A percentile compares a stretch with the other conserved stretches of the same genome.
Evolutionary conservation across 1,140 invertebrate genomes (phyloP).

Genomic region (Odontomachus brunneus): DNA sequence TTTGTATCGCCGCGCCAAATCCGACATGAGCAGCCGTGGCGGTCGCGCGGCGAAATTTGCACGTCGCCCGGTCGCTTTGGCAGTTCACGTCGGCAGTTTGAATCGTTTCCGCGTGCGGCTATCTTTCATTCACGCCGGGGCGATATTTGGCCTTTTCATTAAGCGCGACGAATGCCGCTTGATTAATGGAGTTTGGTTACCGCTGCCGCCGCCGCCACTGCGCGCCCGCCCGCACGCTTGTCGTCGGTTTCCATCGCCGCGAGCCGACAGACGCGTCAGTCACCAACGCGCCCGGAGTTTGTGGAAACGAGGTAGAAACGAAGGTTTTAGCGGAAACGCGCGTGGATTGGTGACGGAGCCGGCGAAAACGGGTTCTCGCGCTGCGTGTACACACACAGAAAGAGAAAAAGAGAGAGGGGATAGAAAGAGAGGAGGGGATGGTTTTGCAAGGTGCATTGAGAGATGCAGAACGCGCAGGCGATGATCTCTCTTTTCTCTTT

Average conservation of each 20-base stretch:
- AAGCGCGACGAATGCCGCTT: conserved; percentile 70
- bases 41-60: conserved; percentile 44
- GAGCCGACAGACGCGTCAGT: conserved; percentile 67
- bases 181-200: conserved; percentile 74
- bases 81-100: conserved; percentile 56
- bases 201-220: background rate
- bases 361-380: conserved; percentile 48
- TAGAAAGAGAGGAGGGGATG: background rate
- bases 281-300: conserved; percentile 59
- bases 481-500: background rate
- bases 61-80: conserved; percentile 46
- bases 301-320: conserved; percentile 64
- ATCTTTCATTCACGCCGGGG: conserved; percentile 61
- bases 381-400: background rate
- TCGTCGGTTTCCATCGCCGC: conserved; percentile 66
- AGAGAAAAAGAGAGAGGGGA: background rate
- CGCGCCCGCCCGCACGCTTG: conserved; percentile 12
- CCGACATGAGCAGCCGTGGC: background rate
- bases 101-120: conserved; percentile 50
- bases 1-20: conserved; percentile 31
- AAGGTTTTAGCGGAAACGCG: conserved; percentile 54
- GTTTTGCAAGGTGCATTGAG: conserved; percentile 34
- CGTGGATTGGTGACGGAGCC: conserved; percentile 49
- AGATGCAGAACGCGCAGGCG: background rate
- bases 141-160: conserved; percentile 74